phyloP scores from a whole-genome alignment of 2,888 invertebrate genomes.

The Drosophila flavopinicola region DNA sequence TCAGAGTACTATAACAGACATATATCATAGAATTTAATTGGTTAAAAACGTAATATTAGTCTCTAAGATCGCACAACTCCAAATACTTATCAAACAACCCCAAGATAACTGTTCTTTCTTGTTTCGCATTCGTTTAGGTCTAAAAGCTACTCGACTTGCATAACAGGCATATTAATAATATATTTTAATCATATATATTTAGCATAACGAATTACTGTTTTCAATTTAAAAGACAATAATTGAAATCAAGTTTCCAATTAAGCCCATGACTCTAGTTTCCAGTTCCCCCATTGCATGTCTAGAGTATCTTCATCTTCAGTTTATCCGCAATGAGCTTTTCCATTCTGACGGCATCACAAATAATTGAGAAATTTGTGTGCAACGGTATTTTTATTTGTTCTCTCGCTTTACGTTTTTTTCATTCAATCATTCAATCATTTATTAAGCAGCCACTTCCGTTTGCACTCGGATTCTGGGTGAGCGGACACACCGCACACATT shows the following conservation, averaged over 20 bases:
- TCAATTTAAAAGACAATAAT: background rate
- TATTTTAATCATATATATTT: too few relatives aligned
- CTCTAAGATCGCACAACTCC: too few relatives aligned
- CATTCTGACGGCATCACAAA: conserved; percentile 53
- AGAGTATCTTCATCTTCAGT: conserved; percentile 31
- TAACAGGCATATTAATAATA: too few relatives aligned
- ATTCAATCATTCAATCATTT: too few relatives aligned
- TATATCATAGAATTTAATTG: too few relatives aligned
- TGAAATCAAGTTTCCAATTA: conserved; percentile 1
- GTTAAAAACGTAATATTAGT: too few relatives aligned
- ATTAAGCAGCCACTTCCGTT: conserved; percentile 76
- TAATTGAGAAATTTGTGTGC: conserved; percentile 60
- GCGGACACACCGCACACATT: conserved; percentile 29
- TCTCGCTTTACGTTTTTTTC: background rate
- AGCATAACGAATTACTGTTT: too few relatives aligned
- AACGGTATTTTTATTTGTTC: conserved; percentile 38
- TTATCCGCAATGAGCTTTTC: conserved; percentile 26
- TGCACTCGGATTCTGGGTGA: conserved; percentile 49
- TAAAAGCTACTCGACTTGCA: too few relatives aligned
- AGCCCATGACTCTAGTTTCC: background rate
- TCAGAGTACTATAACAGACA: too few relatives aligned
- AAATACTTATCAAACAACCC: too few relatives aligned
- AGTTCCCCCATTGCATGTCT: conserved; percentile 3
- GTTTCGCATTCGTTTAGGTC: too few relatives aligned
- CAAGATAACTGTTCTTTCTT: too few relatives aligned